These are phyloP conservation scores for Galerucella pusilla DNA, from an alignment of 2,888 invertebrate genomes.

Conservation along the genomic window DNA sequence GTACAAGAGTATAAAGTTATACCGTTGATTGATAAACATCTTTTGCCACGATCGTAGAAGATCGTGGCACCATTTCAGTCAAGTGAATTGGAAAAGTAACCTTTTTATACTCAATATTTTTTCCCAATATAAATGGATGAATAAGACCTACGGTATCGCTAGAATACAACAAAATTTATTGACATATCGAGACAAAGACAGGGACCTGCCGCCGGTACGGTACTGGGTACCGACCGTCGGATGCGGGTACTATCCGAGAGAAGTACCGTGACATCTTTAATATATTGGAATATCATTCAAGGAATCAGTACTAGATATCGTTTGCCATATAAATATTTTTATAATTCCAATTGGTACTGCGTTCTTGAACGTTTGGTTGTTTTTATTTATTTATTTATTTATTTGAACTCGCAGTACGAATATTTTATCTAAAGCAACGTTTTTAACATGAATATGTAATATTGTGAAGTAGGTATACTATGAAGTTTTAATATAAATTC, in stretches of 20 bases:
- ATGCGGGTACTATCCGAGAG: constrained; percentile 31
- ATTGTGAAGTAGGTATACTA: neutral
- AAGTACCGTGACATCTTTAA: constrained; percentile 25
- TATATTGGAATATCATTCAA: constrained; percentile 29
- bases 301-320: constrained; percentile 24
- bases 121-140: neutral
- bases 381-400: constrained; percentile 20
- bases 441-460: neutral
- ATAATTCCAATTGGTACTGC: constrained; percentile 21
- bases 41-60: no score
- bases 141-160: neutral
- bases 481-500: neutral
- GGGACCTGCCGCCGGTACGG: constrained; percentile 12
- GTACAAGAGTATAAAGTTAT: no score
- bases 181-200: constrained; percentile 6
- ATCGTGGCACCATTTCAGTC: no score
- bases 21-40: no score
- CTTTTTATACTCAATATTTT: no score
- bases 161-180: constrained; percentile 12
- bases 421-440: constrained; percentile 5
- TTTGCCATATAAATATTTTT: constrained; percentile 32
- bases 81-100: no score
- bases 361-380: constrained; percentile 10
- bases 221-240: constrained; percentile 20
- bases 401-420: neutral